These are phyloP conservation scores for Platysteira castanea DNA, from an alignment of 2,113 vertebrate species.

Conservation along the genomic window DNA sequence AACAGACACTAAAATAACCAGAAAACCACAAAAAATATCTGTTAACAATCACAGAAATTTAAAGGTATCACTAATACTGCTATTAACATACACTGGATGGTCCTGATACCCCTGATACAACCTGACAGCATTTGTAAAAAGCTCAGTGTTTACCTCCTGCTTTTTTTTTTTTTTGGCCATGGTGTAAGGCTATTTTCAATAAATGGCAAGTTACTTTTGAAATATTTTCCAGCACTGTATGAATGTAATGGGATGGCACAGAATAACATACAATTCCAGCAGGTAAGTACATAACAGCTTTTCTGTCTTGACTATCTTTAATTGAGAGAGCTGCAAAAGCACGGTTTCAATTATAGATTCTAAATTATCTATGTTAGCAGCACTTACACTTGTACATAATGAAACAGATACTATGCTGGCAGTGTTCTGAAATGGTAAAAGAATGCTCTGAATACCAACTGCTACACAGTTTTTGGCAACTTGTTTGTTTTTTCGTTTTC, in stretches of 20 bases:
- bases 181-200: not conserved
- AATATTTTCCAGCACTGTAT: not conserved
- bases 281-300: conserved; percentile 50
- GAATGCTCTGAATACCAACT: conserved; percentile 36
- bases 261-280: conserved; percentile 27
- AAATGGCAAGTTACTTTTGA: not conserved
- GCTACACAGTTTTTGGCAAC: conserved; percentile 14
- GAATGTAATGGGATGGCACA: not conserved
- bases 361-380: conserved; percentile 51
- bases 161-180: not conserved
- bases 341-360: conserved; percentile 53
- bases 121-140: not conserved
- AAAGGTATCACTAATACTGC: not conserved
- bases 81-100: not conserved
- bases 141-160: not conserved
- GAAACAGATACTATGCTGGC: conserved; percentile 43
- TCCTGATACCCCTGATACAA: not conserved
- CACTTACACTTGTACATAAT: conserved; percentile 45
- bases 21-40: not conserved
- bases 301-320: conserved; percentile 49
- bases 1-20: not conserved
- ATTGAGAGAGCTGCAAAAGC: conserved; percentile 48
- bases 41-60: not conserved
- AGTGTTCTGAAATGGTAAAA: conserved; percentile 44
- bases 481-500: conserved; percentile 37